These are phyloP conservation scores for Tetragonisca angustula DNA, from an alignment of 2,888 invertebrate species.

Conservation along the genomic window DNA sequence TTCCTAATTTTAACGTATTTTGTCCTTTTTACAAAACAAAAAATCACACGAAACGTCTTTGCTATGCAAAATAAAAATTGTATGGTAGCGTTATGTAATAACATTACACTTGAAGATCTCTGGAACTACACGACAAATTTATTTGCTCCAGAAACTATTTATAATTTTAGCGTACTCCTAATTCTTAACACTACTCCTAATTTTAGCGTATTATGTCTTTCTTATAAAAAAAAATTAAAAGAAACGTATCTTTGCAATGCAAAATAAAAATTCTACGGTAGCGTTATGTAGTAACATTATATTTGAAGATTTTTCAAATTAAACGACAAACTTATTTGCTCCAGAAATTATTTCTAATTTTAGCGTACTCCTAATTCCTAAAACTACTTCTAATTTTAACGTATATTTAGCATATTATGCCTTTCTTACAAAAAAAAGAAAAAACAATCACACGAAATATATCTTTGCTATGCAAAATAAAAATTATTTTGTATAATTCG, in stretches of 20 bases:
- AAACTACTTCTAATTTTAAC: too few relatives aligned
- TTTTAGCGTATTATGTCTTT: too few relatives aligned
- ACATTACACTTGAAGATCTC: background rate
- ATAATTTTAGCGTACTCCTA: background rate
- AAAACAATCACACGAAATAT: too few relatives aligned
- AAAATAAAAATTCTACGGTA: background rate
- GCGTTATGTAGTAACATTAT: background rate
- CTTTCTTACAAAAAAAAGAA: too few relatives aligned
- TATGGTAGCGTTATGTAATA: background rate
- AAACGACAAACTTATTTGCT: background rate
- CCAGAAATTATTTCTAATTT: background rate
- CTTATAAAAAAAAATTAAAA: too few relatives aligned
- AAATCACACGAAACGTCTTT: too few relatives aligned
- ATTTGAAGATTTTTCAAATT: background rate
- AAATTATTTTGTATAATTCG: background rate
- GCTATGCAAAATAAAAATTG: background rate
- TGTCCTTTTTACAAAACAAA: too few relatives aligned
- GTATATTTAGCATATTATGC: too few relatives aligned
- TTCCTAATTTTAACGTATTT: too few relatives aligned
- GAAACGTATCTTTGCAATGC: too few relatives aligned
- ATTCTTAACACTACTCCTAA: too few relatives aligned
- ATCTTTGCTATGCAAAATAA: background rate
- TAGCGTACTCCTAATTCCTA: background rate
- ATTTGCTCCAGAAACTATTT: background rate
- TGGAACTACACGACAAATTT: background rate